Evolutionary conservation across 92 coral and sea anemone species (phyloP), one percentile per base, ranked within the genome.

Genomic region (Epizoanthus illoricatus): DNA sequence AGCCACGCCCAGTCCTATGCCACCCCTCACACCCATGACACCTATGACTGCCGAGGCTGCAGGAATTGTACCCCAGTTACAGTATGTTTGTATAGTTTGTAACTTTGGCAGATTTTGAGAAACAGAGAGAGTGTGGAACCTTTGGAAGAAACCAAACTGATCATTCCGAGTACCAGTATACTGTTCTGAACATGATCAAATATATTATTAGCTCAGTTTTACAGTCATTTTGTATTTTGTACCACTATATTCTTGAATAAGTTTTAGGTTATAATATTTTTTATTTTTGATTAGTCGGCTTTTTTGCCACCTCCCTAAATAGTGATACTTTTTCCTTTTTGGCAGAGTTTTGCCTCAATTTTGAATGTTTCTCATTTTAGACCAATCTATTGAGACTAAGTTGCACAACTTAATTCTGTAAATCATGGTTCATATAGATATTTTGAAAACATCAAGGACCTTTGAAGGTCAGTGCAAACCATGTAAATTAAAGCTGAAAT

Each of bases 21-120:
- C 91, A 0, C 98, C 98, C 5, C 92, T 88, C 86, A 94, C 99
- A 40, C 99, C 99, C 0, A 96, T 96, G 99, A 94, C 99, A 3
- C 90, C 90, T 4, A 87, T 87, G 90, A 82, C 87, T 5, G 99
- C 95, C 24, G 99, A 97, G 23, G 95, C 93, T 81, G 92, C 99
- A 20, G 98, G 98, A 18, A 97, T 97, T 80, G 80, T 97, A 55
- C 99, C 99, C 5, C 99, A 97, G 87, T 85, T 97, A 71, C 99
- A 97, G 99, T 97, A 86, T 88, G 99, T 85, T 28, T 20, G 6
- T 33, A 49, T 42, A 73, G 13, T 55, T 76, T 55, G 81, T 18
- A 40, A 47, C 33, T n/a, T 39, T 65, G 28, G 11, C 70, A 21
- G 15, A 21, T 36, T 33, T 12, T 65, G n/a, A 33, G 9, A 65